These are phyloP conservation scores for Psittacula derbiana DNA, from an alignment of 2,797 vertebrate genomes.

Conservation along the genomic window DNA sequence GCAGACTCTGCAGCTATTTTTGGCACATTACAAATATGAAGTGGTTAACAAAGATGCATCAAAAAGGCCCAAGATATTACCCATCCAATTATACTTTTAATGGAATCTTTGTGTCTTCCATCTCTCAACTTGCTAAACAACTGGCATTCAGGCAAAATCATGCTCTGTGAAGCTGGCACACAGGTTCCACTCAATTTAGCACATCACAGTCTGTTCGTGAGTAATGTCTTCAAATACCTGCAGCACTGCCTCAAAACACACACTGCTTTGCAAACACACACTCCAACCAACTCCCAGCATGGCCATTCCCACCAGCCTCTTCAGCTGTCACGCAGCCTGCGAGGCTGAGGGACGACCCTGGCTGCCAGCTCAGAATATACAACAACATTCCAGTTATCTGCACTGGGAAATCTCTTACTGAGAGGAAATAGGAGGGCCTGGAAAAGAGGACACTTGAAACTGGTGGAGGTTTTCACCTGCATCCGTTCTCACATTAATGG, in stretches of 20 bases:
- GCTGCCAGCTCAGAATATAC: not conserved
- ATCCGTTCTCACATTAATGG: not conserved
- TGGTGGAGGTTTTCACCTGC: not conserved
- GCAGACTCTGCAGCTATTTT: constrained; percentile 40
- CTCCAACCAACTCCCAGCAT: not conserved
- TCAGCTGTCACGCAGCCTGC: rapidly evolving
- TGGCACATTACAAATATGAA: constrained; percentile 37
- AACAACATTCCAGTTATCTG: not conserved
- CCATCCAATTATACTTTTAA: constrained; percentile 1
- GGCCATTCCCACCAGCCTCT: not conserved
- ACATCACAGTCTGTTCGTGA: not conserved
- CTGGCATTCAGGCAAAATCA: not conserved
- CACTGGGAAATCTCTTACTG: not conserved
- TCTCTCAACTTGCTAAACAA: not conserved
- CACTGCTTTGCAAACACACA: not conserved
- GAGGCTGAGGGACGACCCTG: not conserved
- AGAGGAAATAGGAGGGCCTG: not conserved
- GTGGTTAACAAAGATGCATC: constrained; percentile 1
- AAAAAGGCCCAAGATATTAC: not conserved
- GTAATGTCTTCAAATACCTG: not conserved
- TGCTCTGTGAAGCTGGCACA: not conserved
- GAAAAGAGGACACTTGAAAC: not conserved
- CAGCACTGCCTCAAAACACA: not conserved
- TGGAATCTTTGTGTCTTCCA: not conserved
- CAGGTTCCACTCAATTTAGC: constrained; percentile 41